phyloP scores from a whole-genome alignment of 2,797 vertebrate genomes.

The Sebastes hubbsi region DNA sequence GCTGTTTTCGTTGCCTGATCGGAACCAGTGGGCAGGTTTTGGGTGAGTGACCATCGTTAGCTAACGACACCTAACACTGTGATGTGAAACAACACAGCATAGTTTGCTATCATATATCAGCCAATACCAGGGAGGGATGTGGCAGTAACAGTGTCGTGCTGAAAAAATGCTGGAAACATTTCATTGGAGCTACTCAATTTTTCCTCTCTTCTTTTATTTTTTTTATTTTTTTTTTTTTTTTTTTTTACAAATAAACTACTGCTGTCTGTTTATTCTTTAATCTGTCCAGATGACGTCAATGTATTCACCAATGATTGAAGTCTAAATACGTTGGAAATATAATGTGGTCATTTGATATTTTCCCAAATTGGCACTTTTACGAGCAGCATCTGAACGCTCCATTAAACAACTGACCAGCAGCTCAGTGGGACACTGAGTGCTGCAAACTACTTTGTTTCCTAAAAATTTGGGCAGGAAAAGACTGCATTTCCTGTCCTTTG shows the following conservation, averaged over 20 bases:
- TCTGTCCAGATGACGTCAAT: not conserved
- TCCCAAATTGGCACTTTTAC: slow-evolving; percentile 10
- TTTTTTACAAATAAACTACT: not conserved
- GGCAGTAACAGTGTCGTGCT: too few relatives aligned
- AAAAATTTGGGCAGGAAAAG: not conserved
- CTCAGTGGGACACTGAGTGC: slow-evolving; percentile 9
- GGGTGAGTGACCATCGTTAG: not conserved
- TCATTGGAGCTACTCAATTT: rapidly evolving
- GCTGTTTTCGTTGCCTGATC: too few relatives aligned
- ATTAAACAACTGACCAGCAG: slow-evolving; percentile 9
- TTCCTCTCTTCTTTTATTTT: not conserved
- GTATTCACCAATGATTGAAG: not conserved
- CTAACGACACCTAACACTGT: not conserved
- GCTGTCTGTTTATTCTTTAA: not conserved
- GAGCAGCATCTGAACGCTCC: slow-evolving; percentile 13
- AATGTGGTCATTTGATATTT: not conserved
- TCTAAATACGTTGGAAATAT: not conserved
- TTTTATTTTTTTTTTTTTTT: too few relatives aligned
- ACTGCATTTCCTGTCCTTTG: not conserved
- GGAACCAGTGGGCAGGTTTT: not conserved
- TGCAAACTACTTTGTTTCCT: slow-evolving; percentile 17
- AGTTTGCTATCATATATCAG: not conserved
- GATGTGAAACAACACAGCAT: not conserved
- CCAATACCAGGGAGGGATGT: not conserved
- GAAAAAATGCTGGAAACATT: not conserved